A percentile compares a stretch with the other conserved stretches of the same genome.
phyloP scores from a whole-genome alignment of 1,140 invertebrate species.

The Cotesia glomerata region DNA sequence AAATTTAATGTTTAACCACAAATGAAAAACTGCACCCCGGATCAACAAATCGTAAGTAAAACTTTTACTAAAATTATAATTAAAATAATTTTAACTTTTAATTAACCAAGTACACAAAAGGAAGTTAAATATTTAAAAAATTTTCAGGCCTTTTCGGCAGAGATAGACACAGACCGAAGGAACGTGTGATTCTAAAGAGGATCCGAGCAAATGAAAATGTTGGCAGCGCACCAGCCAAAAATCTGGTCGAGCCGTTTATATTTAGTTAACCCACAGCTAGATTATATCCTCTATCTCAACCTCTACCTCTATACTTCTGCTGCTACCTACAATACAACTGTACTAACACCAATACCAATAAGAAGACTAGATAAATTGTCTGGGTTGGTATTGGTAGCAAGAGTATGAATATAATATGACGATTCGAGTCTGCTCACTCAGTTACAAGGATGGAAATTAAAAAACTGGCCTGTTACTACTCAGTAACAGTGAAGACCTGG shows the following conservation, averaged over 20 bases:
- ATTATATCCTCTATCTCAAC: not conserved
- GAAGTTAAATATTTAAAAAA: no score
- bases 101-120: no score
- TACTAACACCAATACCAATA: not conserved
- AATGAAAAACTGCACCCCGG: no score
- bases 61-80: no score
- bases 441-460: no score
- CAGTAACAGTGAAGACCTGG: no score
- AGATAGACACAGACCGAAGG: not conserved
- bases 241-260: slow-evolving; percentile 60
- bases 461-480: no score
- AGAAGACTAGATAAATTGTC: not conserved
- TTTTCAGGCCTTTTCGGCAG: not conserved
- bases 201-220: slow-evolving; percentile 12
- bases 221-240: slow-evolving; percentile 54
- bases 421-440: no score
- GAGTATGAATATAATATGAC: no score
- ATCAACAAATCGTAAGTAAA: no score
- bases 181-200: not conserved
- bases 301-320: not conserved
- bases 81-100: no score
- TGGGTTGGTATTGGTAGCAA: no score
- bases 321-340: not conserved
- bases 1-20: not conserved
- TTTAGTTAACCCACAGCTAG: slow-evolving; percentile 52